Conservation (phyloP, 2,888 invertebrate genomes). For the Isoperla grammatica region DNA sequence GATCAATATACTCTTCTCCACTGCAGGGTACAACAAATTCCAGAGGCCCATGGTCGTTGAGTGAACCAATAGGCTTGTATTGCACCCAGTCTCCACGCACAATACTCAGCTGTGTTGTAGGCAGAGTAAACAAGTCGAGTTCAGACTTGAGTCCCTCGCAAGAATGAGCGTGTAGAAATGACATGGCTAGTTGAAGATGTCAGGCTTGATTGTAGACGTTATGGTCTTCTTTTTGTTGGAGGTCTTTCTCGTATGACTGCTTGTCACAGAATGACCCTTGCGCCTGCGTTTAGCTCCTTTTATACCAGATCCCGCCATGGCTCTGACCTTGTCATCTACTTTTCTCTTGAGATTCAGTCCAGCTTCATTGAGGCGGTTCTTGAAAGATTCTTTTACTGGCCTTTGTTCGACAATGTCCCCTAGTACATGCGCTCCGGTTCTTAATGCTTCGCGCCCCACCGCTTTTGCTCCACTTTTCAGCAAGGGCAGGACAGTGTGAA, state of each 20-base stretch:
- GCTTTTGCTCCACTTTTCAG: slow-evolving; percentile 23
- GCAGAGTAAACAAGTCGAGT: slow-evolving; percentile 33
- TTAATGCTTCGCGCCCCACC: slow-evolving; percentile 2
- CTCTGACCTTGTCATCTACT: background rate
- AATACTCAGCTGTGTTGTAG: slow-evolving; percentile 18
- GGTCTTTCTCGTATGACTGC: too few relatives aligned
- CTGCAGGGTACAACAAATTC: background rate
- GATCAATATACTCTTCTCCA: slow-evolving; percentile 6
- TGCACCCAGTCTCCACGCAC: slow-evolving; percentile 31
- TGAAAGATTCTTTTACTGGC: background rate
- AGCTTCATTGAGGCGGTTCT: slow-evolving; percentile 1
- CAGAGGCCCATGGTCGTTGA: background rate
- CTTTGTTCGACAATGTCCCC: slow-evolving; percentile 8
- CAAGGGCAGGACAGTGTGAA: slow-evolving; percentile 22
- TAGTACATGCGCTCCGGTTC: background rate
- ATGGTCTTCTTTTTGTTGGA: too few relatives aligned
- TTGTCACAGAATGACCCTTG: background rate
- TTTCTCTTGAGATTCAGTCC: slow-evolving; percentile 8
- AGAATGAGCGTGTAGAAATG: background rate
- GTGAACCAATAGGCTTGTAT: slow-evolving; percentile 18
- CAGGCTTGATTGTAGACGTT: too few relatives aligned
- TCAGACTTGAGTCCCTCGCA: background rate
- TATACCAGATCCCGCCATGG: background rate
- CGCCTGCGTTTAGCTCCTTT: background rate
- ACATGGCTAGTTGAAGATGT: background rate